Evolutionary conservation across 2,113 vertebrate species (phyloP).

Genomic region (Gallinago media): DNA sequence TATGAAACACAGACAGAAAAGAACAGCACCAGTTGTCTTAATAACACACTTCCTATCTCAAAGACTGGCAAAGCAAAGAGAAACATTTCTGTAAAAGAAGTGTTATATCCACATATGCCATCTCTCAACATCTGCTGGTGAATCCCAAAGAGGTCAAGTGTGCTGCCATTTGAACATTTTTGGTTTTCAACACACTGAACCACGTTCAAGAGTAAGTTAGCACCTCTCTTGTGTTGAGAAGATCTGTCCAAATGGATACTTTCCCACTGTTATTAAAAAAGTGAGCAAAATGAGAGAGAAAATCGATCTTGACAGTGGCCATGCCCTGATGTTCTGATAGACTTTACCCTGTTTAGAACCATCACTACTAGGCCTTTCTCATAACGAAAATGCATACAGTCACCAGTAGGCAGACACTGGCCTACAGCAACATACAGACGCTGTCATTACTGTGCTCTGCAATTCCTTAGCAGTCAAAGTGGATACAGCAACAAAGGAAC

Average conservation of each 20-base stretch:
- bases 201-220: neutral
- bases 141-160: neutral
- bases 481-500: neutral
- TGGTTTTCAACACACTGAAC: neutral
- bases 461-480: neutral
- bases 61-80: conserved; percentile 20
- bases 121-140: neutral
- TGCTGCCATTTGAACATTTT: neutral
- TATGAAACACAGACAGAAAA: neutral
- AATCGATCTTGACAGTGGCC: neutral
- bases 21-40: neutral
- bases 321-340: neutral
- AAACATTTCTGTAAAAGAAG: conserved; percentile 2
- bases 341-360: neutral
- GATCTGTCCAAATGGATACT: neutral
- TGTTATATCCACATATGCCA: neutral
- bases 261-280: neutral
- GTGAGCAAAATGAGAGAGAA: neutral
- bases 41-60: neutral
- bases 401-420: neutral
- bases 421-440: neutral
- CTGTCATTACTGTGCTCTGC: neutral
- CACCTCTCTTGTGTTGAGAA: neutral
- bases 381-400: neutral
- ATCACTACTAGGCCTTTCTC: neutral